Conservation (phyloP, 2,113 vertebrate species). For the Gobiocypris rarus region DNA sequence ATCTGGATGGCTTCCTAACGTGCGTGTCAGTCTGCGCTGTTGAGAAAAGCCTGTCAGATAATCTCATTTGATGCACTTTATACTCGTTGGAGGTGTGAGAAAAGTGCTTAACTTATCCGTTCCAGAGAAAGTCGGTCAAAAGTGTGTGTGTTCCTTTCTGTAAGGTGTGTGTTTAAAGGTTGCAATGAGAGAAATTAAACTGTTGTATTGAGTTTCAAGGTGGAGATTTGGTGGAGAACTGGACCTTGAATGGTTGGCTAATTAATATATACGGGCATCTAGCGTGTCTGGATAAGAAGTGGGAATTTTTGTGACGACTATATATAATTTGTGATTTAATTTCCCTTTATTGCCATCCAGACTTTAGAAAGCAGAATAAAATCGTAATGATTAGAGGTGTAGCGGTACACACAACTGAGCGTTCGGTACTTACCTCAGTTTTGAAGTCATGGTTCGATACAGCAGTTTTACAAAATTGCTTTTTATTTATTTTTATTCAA, state of each 20-base stretch:
- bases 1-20: slow-evolving; percentile 60
- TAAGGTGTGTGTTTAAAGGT: background rate
- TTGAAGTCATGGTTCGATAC: background rate
- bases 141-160: slow-evolving; percentile 27
- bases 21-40: slow-evolving; percentile 54
- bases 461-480: too few relatives aligned
- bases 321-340: background rate
- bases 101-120: slow-evolving; percentile 27
- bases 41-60: slow-evolving; percentile 54
- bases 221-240: too few relatives aligned
- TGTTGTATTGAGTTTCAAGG: background rate
- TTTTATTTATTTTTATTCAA: too few relatives aligned
- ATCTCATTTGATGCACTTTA: slow-evolving; percentile 60
- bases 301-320: background rate
- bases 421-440: too few relatives aligned
- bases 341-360: background rate
- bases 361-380: background rate
- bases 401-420: too few relatives aligned
- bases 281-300: background rate
- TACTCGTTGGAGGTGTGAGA: slow-evolving; percentile 38
- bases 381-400: background rate
- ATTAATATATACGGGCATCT: background rate
- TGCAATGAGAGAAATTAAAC: background rate
- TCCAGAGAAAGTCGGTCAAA: slow-evolving; percentile 19
- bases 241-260: background rate